Evolutionary conservation across 2,888 invertebrate genomes (phyloP).

Genomic region (Yponomeuta sedellus): DNA sequence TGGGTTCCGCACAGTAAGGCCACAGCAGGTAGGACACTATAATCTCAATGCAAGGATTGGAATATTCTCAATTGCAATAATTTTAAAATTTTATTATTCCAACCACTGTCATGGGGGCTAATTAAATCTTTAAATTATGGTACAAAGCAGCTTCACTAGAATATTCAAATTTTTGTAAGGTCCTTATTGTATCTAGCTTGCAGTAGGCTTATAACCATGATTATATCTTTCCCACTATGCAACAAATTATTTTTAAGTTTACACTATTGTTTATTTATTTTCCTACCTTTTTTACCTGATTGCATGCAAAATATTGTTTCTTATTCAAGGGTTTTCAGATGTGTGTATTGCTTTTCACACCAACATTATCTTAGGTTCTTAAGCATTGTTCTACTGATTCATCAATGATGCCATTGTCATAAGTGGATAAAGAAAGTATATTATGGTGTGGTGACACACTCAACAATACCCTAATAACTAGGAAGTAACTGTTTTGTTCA

Average conservation of each 20-base stretch:
- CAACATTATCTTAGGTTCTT: slow-evolving; percentile 13
- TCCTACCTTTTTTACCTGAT: background rate
- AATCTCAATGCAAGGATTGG: background rate
- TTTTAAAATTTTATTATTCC: no score
- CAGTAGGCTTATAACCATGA: no score
- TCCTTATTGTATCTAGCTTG: no score
- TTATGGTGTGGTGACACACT: no score
- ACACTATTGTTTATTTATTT: slow-evolving; percentile 6
- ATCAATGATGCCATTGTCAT: slow-evolving; percentile 23
- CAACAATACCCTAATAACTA: no score
- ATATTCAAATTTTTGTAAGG: no score
- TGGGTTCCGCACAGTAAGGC: background rate
- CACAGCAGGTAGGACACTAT: background rate
- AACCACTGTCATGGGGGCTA: no score
- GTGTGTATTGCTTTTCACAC: background rate
- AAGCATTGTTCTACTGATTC: slow-evolving; percentile 26
- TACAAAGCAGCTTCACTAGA: no score
- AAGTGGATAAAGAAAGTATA: slow-evolving; percentile 14
- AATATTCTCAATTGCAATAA: no score
- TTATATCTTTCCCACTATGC: background rate
- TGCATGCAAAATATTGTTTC: background rate
- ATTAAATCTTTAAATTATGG: no score
- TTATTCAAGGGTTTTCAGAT: background rate
- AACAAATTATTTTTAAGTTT: slow-evolving; percentile 9
- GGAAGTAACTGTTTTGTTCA: no score